A percentile compares a stretch with the other conserved stretches of the same genome.
Conservation (phyloP, 1,140 invertebrate species). For the Drosophila prosaltans region DNA sequence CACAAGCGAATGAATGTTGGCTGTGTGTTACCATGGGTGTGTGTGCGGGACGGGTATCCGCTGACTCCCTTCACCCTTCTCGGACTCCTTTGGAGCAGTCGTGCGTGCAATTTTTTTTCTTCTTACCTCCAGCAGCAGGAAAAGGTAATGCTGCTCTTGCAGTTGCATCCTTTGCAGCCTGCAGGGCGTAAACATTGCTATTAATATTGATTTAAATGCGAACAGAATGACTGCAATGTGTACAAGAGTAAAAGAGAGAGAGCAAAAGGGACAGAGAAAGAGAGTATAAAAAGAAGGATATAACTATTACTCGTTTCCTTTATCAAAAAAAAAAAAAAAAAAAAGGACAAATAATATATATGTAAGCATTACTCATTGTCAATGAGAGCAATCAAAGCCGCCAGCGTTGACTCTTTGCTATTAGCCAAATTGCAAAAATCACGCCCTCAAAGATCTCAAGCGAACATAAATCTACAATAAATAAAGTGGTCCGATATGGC, state of each 20-base stretch:
- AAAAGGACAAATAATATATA: neutral
- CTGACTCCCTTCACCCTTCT: neutral
- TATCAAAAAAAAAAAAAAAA: constrained; percentile 18
- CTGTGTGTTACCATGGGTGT: constrained; percentile 30
- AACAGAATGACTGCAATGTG: constrained; percentile 13
- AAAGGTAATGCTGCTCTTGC: constrained; percentile 53
- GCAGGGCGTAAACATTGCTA: constrained; percentile 61
- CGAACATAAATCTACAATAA: constrained; percentile 19
- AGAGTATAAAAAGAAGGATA: constrained; percentile 2
- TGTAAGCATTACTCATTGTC: constrained; percentile 52
- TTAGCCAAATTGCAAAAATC: constrained; percentile 66
- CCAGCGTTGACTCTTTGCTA: constrained; percentile 57
- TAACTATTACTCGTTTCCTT: constrained; percentile 8
- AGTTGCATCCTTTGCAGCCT: constrained; percentile 36
- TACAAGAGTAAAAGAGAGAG: neutral
- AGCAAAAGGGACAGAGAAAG: neutral
- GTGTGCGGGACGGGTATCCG: neutral
- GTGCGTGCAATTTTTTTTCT: constrained; percentile 34
- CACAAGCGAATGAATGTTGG: constrained; percentile 66
- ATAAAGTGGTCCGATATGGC: neutral
- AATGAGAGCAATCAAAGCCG: constrained; percentile 45
- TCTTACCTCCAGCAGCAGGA: constrained; percentile 18
- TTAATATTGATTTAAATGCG: constrained; percentile 72
- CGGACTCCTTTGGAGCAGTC: constrained; percentile 23
- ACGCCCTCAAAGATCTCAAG: constrained; percentile 53